Percentiles rank a stretch among this genome's conserved stretches.
These are phyloP conservation scores for Oasisia sp. DNA, from an alignment of 2,888 invertebrate species.

Conservation along the genomic window DNA sequence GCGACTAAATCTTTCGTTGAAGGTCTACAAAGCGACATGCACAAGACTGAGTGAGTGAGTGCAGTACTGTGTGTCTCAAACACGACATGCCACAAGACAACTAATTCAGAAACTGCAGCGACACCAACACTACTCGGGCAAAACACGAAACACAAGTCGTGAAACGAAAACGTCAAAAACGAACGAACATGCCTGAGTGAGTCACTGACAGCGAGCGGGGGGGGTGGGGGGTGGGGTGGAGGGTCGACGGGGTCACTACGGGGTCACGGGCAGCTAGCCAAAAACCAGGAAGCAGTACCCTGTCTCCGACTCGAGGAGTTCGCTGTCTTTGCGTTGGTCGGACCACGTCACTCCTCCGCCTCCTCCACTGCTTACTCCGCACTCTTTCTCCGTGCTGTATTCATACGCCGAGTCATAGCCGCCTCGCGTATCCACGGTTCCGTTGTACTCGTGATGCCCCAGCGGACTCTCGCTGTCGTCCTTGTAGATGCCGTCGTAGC, in stretches of 20 bases:
- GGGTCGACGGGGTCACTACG: not conserved
- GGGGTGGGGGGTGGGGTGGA: not conserved
- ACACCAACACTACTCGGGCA: not conserved
- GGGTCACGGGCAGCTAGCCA: not conserved
- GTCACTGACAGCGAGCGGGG: not conserved
- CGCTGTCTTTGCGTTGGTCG: not conserved
- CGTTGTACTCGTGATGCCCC: not conserved
- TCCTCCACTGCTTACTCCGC: not conserved
- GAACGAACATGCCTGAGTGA: not conserved
- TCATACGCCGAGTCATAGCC: not conserved
- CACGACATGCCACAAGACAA: not conserved
- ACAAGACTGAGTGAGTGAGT: not conserved
- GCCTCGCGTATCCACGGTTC: not conserved
- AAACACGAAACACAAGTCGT: not conserved
- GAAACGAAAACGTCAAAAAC: not conserved
- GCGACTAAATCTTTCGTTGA: not conserved
- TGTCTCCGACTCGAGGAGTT: not conserved
- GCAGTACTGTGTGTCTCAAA: not conserved
- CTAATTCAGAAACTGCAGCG: not conserved
- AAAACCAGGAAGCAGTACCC: not conserved
- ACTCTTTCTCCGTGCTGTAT: constrained; percentile 17
- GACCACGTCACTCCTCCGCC: not conserved
- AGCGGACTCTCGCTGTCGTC: not conserved
- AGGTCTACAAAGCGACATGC: not conserved
- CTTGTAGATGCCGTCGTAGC: not conserved